phyloP scores from a whole-genome alignment of 2,888 invertebrate species.

The Hirtodrosophila alboralis region DNA sequence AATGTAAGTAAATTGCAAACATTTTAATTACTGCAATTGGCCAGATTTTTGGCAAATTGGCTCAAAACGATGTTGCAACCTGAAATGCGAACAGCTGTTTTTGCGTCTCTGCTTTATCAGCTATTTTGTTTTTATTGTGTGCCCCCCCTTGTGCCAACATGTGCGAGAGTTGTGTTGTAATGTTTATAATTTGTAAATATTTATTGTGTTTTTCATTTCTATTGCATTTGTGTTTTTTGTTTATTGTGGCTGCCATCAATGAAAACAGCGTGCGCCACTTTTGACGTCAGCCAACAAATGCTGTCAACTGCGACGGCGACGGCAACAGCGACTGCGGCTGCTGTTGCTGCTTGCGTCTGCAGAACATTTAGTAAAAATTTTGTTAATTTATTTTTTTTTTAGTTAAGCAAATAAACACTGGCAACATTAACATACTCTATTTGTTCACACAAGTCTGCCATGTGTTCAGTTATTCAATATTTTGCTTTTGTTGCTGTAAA shows the following conservation, averaged over 20 bases:
- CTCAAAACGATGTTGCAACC: conserved; percentile 20
- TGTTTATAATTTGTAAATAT: conserved; percentile 39
- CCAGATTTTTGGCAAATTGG: conserved; percentile 16
- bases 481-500: no score
- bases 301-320: background rate
- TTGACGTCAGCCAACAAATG: conserved; percentile 36
- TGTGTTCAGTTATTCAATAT: no score
- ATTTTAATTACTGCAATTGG: conserved; percentile 12
- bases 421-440: conserved; percentile 4
- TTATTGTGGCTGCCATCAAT: conserved; percentile 13
- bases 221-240: conserved; percentile 23
- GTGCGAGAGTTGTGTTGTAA: conserved; percentile 16
- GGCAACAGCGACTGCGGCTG: conserved; percentile 1
- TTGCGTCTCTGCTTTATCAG: conserved; percentile 33
- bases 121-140: conserved; percentile 50
- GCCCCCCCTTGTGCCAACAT: conserved; percentile 9
- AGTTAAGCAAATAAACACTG: conserved; percentile 18
- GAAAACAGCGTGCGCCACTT: conserved; percentile 23
- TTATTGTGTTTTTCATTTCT: conserved; percentile 15
- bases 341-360: no score
- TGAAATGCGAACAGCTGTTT: conserved; percentile 64
- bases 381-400: conserved; percentile 39
- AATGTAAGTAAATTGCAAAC: conserved; percentile 33
- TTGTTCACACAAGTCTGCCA: no score
- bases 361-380: conserved; percentile 14